phyloP scores from a whole-genome alignment of 2,113 vertebrate genomes.

The Clarias macrocephalus region DNA sequence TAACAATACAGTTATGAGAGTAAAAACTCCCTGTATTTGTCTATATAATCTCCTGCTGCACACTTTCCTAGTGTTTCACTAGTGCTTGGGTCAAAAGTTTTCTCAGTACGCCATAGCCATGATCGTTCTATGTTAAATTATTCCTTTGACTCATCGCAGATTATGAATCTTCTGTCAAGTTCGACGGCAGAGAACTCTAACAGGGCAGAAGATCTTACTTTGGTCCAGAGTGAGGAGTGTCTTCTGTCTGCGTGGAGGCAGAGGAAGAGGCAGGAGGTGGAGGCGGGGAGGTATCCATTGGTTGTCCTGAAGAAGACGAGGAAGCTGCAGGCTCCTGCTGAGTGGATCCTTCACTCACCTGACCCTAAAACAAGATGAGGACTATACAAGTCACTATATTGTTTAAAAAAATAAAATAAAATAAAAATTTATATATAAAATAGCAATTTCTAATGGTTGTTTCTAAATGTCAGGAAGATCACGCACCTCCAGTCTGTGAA shows the following conservation, averaged over 20 bases:
- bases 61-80: too few species aligned
- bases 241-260: conserved; percentile 64
- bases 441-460: too few species aligned
- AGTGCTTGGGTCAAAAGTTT: too few species aligned
- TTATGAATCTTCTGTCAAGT: too few species aligned
- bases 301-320: conserved; percentile 55
- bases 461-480: conserved; percentile 29
- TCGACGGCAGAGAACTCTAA: too few species aligned
- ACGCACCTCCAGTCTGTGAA: conserved; percentile 82
- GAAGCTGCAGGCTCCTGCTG: conserved; percentile 58
- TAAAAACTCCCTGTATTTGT: too few species aligned
- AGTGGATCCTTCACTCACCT: conserved; percentile 55
- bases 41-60: too few species aligned
- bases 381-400: too few species aligned
- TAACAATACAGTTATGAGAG: too few species aligned
- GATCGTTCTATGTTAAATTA: not conserved
- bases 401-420: too few species aligned
- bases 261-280: conserved; percentile 55
- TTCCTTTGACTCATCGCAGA: not conserved
- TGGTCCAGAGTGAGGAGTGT: conserved; percentile 53
- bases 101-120: too few species aligned
- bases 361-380: conserved; percentile 58
- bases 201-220: conserved; percentile 56
- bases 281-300: conserved; percentile 57
- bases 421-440: too few species aligned